phyloP scores from a whole-genome alignment of 1,140 invertebrate genomes.

The Dendroctonus valens region DNA sequence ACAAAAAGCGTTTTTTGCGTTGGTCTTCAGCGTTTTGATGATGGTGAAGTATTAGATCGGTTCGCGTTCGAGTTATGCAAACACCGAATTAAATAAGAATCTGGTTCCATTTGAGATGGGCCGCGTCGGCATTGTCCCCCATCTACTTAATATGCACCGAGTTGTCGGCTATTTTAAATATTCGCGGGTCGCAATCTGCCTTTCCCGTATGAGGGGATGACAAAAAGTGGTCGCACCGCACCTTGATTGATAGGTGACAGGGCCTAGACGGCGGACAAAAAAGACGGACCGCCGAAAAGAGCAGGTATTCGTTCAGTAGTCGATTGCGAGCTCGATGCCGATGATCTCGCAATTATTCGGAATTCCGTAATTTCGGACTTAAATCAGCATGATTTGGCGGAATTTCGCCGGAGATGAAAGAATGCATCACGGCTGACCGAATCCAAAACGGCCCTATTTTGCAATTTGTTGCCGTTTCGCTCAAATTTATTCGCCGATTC shows the following conservation, averaged over 20 bases:
- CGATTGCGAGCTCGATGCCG: slow-evolving; percentile 10
- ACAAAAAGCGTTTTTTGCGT: no score
- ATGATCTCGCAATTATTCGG: slow-evolving; percentile 29
- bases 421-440: neutral
- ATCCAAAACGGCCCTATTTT: no score
- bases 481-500: no score
- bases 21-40: no score
- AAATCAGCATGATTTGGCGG: slow-evolving; percentile 26
- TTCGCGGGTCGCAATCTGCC: slow-evolving; percentile 25
- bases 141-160: slow-evolving; percentile 24
- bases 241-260: slow-evolving; percentile 32
- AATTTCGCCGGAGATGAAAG: slow-evolving; percentile 22
- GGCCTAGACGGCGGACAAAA: slow-evolving; percentile 28
- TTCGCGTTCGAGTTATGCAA: slow-evolving; percentile 6
- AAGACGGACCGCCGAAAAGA: slow-evolving; percentile 17
- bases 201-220: slow-evolving; percentile 27
- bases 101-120: slow-evolving; percentile 2
- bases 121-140: neutral
- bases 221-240: slow-evolving; percentile 29
- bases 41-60: neutral
- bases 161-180: slow-evolving; percentile 32
- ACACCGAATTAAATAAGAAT: slow-evolving; percentile 19
- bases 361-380: slow-evolving; percentile 33
- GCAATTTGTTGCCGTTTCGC: no score
- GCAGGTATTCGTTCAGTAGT: slow-evolving; percentile 7